phyloP scores from a whole-genome alignment of 2,888 invertebrate genomes.

The Acronicta alni region DNA sequence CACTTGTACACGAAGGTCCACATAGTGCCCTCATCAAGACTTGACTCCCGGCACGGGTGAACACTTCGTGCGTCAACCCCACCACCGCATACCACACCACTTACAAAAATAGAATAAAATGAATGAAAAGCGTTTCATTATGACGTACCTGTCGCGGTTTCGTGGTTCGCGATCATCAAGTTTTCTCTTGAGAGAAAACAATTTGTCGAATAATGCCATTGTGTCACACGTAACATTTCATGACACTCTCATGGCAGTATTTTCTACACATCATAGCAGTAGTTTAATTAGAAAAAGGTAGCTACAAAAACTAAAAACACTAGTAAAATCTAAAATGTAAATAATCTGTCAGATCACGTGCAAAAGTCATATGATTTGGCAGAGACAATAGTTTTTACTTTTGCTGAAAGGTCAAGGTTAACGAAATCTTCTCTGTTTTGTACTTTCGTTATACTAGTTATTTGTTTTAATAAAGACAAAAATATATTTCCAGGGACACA shows the following conservation, averaged over 20 bases:
- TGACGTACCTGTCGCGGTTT: slow-evolving; percentile 87
- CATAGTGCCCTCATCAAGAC: slow-evolving; percentile 58
- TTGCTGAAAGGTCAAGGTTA: slow-evolving; percentile 69
- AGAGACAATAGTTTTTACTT: slow-evolving; percentile 72
- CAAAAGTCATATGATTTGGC: slow-evolving; percentile 85
- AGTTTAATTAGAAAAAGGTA: slow-evolving; percentile 33
- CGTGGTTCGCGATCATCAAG: slow-evolving; percentile 80
- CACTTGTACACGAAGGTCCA: slow-evolving; percentile 63
- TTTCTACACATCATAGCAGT: slow-evolving; percentile 64
- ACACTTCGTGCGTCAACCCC: slow-evolving; percentile 73
- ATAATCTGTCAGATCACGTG: slow-evolving; percentile 85
- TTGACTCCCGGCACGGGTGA: slow-evolving; percentile 57
- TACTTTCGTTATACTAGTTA: not conserved
- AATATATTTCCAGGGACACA: too few relatives aligned
- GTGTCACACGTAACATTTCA: slow-evolving; percentile 79
- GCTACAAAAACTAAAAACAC: slow-evolving; percentile 62
- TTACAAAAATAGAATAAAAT: slow-evolving; percentile 74
- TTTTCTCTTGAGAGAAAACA: slow-evolving; percentile 91
- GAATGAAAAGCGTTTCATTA: slow-evolving; percentile 74
- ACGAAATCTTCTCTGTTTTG: slow-evolving; percentile 5
- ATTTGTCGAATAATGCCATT: slow-evolving; percentile 94
- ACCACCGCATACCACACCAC: slow-evolving; percentile 64
- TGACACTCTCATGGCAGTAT: slow-evolving; percentile 64
- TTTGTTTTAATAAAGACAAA: too few relatives aligned
- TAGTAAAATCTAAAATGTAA: slow-evolving; percentile 71